phyloP scores from a whole-genome alignment of 2,888 invertebrate genomes.

The Caenorhabditis sp. region DNA sequence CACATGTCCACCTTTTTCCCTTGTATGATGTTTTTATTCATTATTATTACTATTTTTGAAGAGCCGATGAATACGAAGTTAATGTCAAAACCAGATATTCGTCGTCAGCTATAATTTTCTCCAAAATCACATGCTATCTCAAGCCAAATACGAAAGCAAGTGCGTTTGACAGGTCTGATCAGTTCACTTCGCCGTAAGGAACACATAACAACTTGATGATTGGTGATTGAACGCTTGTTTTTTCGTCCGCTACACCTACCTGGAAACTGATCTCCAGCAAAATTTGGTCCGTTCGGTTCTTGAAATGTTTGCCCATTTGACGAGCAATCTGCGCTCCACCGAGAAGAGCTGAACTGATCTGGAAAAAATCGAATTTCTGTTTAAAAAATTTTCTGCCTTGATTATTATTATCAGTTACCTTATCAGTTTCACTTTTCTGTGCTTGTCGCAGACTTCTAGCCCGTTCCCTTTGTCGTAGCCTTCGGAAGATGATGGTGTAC shows the following conservation, averaged over 20 bases:
- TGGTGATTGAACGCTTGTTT: constrained; percentile 32
- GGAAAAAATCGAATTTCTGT: constrained; percentile 19
- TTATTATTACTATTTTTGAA: constrained; percentile 22
- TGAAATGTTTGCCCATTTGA: constrained; percentile 76
- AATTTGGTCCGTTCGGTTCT: constrained; percentile 75
- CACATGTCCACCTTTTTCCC: constrained; percentile 1
- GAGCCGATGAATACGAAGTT: constrained; percentile 6
- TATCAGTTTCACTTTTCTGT: constrained; percentile 59
- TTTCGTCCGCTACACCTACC: constrained; percentile 50
- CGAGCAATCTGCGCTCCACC: constrained; percentile 76
- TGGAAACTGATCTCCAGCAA: constrained; percentile 76
- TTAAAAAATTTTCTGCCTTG: neutral
- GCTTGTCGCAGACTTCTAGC: constrained; percentile 68
- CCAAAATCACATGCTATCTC: constrained; percentile 6
- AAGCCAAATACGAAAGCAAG: constrained; percentile 26
- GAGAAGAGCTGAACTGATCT: constrained; percentile 76
- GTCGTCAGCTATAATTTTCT: constrained; percentile 1
- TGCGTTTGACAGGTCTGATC: constrained; percentile 48
- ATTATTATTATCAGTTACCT: constrained; percentile 40
- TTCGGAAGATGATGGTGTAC: constrained; percentile 89
- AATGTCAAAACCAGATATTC: constrained; percentile 37
- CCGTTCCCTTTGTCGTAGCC: constrained; percentile 81
- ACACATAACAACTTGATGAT: constrained; percentile 36
- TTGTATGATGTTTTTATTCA: constrained; percentile 15
- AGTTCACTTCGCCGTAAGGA: constrained; percentile 6